Conservation (phyloP, 2,113 vertebrate genomes). For the Oreotrochilus melanogaster region DNA sequence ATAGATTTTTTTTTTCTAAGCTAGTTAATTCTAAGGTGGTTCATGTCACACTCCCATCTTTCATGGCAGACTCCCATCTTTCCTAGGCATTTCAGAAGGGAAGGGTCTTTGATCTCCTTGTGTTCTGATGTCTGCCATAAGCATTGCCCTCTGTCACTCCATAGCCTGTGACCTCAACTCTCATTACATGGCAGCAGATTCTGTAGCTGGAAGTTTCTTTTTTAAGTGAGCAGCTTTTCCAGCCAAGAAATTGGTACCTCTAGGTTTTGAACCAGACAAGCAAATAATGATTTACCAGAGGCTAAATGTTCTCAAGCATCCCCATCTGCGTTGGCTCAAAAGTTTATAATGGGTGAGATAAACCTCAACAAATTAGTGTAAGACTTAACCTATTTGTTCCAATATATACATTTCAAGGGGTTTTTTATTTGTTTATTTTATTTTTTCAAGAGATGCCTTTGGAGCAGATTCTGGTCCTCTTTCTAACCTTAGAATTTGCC, state of each 20-base stretch:
- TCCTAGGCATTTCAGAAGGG: slow-evolving; percentile 25
- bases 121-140: slow-evolving; percentile 32
- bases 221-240: neutral
- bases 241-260: neutral
- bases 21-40: slow-evolving; percentile 69
- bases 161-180: neutral
- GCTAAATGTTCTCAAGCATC: neutral
- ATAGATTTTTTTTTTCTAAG: slow-evolving; percentile 34
- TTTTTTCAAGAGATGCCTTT: neutral
- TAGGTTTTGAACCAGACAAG: neutral
- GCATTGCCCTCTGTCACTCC: neutral
- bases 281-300: neutral
- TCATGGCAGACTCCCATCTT: slow-evolving; percentile 27
- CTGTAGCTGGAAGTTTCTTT: neutral
- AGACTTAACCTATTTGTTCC: neutral
- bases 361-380: neutral
- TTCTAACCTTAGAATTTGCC: neutral
- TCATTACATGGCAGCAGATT: neutral
- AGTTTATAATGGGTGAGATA: neutral
- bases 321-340: neutral
- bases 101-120: slow-evolving; percentile 21
- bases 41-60: slow-evolving; percentile 59
- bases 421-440: neutral
- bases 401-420: neutral
- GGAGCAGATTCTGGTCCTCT: neutral